Percentiles rank a stretch among this genome's conserved stretches.
phyloP scores from a whole-genome alignment of 1,140 invertebrate genomes.

The Hydropsyche tenuis region DNA sequence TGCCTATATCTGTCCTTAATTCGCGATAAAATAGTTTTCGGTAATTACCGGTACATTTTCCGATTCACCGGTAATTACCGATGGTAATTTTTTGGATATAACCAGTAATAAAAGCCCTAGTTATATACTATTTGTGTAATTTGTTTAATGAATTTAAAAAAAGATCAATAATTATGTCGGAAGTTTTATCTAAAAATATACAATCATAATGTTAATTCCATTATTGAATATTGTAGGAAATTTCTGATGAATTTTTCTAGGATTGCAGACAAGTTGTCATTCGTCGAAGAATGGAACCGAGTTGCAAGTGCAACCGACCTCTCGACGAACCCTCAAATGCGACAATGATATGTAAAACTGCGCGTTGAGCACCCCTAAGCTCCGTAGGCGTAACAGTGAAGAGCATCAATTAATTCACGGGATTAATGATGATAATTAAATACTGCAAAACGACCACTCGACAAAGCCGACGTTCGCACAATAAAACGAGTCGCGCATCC shows the following conservation, averaged over 20 bases:
- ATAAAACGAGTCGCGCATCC: no score
- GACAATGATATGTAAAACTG: slow-evolving; percentile 38
- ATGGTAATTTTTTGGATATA: no score
- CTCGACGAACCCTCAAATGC: slow-evolving; percentile 24
- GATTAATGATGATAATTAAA: slow-evolving; percentile 40
- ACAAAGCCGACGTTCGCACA: not conserved
- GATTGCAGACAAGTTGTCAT: no score
- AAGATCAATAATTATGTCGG: no score
- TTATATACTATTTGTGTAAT: no score
- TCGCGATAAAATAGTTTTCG: no score
- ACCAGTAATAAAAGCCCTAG: no score
- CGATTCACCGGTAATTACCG: no score
- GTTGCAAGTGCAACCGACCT: slow-evolving; percentile 5
- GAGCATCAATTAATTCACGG: slow-evolving; percentile 35
- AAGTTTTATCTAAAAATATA: no score
- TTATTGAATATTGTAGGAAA: not conserved
- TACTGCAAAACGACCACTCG: slow-evolving; percentile 19
- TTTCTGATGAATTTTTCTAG: not conserved
- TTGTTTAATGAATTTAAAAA: no score
- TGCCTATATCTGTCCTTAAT: no score
- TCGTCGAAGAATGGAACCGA: slow-evolving; percentile 10
- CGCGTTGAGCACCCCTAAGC: slow-evolving; percentile 21
- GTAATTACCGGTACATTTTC: no score
- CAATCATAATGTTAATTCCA: not conserved
- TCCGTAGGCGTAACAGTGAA: not conserved